These are phyloP conservation scores for Hemistola chrysoprasaria DNA, from an alignment of 2,888 invertebrate species.

Conservation along the genomic window DNA sequence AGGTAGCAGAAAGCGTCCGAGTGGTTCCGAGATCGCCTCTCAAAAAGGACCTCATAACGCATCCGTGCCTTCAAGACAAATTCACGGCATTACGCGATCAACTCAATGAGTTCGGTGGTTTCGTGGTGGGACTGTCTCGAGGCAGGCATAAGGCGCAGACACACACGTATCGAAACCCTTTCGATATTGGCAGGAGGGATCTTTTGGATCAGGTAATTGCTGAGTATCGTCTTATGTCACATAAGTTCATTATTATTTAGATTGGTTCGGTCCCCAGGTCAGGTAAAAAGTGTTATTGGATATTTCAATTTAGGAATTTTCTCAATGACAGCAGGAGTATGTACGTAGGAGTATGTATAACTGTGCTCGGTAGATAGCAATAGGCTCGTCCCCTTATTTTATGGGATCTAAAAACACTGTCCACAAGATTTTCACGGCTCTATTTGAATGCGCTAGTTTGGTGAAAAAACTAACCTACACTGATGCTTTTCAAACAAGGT, in stretches of 20 bases:
- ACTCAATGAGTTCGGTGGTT: constrained; percentile 92
- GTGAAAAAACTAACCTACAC: too few relatives aligned
- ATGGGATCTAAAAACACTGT: too few relatives aligned
- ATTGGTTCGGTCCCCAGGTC: too few relatives aligned
- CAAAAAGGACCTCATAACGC: constrained; percentile 90
- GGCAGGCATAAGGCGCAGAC: constrained; percentile 76
- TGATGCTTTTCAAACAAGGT: too few relatives aligned
- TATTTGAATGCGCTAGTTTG: too few relatives aligned
- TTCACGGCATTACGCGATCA: constrained; percentile 92
- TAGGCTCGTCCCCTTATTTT: too few relatives aligned
- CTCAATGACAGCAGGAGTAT: too few relatives aligned
- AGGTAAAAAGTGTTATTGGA: too few relatives aligned
- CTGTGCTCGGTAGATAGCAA: too few relatives aligned
- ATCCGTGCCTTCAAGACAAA: constrained; percentile 91
- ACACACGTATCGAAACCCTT: constrained; percentile 94
- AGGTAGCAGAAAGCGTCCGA: constrained; percentile 88
- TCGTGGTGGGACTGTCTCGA: constrained; percentile 87
- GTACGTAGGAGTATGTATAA: too few relatives aligned
- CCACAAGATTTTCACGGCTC: too few relatives aligned
- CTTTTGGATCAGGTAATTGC: constrained; percentile 90
- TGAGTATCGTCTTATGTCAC: neutral
- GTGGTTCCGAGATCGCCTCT: constrained; percentile 87
- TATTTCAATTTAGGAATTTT: too few relatives aligned
- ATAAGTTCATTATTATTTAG: constrained; percentile 1
- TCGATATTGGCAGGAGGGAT: constrained; percentile 95